Percentiles rank a stretch among this genome's conserved stretches.
phyloP scores from a whole-genome alignment of 1,140 invertebrate genomes.

The Cherax quadricarinatus region DNA sequence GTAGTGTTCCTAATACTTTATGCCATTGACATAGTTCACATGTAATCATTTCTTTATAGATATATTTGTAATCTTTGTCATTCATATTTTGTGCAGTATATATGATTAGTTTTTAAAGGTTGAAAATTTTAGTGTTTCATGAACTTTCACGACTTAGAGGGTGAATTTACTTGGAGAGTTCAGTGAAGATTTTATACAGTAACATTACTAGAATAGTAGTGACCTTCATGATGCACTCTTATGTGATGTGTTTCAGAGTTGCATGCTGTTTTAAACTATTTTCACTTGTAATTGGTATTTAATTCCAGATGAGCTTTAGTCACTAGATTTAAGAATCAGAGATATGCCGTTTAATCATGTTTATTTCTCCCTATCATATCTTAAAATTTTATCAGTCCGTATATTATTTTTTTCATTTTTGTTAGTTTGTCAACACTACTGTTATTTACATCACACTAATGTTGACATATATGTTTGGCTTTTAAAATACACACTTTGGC shows the following conservation, averaged over 20 bases:
- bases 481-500: not conserved
- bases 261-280: constrained; percentile 13
- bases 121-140: too few species aligned
- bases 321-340: constrained; percentile 31
- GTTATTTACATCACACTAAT: not conserved
- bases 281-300: constrained; percentile 22
- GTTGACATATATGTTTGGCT: not conserved
- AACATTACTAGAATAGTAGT: not conserved
- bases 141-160: too few species aligned
- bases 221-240: not conserved
- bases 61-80: not conserved
- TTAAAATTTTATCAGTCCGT: too few species aligned
- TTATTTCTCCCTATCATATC: too few species aligned
- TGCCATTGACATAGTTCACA: not conserved
- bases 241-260: not conserved
- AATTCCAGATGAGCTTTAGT: constrained; percentile 54
- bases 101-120: not conserved
- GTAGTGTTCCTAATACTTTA: not conserved
- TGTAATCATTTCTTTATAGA: not conserved
- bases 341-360: not conserved
- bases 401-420: not conserved
- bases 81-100: not conserved
- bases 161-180: not conserved
- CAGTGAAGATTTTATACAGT: not conserved
- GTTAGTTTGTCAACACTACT: not conserved